Percentiles rank a stretch among this genome's conserved stretches.
Evolutionary conservation across 2,888 invertebrate species (phyloP).

Genomic region (Lepidochitona cinerea): DNA sequence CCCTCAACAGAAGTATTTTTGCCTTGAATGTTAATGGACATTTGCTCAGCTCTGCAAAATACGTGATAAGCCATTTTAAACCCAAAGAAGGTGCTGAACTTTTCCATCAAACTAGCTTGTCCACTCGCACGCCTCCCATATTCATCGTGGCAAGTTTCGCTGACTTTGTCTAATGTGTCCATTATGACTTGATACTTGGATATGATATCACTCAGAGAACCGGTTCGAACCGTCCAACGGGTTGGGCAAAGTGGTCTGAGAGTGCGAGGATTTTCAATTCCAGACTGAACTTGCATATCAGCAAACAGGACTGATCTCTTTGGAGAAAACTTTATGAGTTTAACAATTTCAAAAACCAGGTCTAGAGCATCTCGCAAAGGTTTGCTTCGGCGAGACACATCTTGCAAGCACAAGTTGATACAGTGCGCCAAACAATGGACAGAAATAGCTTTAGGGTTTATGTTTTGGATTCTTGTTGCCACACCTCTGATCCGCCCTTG

Average conservation of each 20-base stretch:
- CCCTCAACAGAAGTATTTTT: conserved; percentile 20
- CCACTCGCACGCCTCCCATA: conserved; percentile 25
- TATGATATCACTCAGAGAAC: conserved; percentile 14
- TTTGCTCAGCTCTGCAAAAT: conserved; percentile 25
- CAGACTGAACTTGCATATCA: conserved; percentile 12
- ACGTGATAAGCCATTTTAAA: conserved; percentile 21
- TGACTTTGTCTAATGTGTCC: conserved; percentile 24
- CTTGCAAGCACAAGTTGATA: conserved; percentile 23
- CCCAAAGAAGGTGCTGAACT: conserved; percentile 26
- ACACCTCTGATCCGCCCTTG: conserved; percentile 19
- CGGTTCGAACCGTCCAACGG: conserved; percentile 27
- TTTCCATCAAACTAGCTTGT: conserved; percentile 16
- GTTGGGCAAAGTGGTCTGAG: conserved; percentile 27
- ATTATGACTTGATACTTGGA: conserved; percentile 21
- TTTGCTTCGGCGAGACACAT: conserved; percentile 16
- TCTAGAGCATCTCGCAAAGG: conserved; percentile 25
- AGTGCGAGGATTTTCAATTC: neutral
- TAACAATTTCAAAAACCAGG: conserved; percentile 20
- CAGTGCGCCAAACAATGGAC: conserved; percentile 28
- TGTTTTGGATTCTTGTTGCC: conserved; percentile 18
- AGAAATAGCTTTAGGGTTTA: conserved; percentile 12
- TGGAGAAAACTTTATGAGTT: conserved; percentile 25
- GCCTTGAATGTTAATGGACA: conserved; percentile 21
- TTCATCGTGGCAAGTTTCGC: conserved; percentile 15
- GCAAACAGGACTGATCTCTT: conserved; percentile 23